Base-by-base conservation (phyloP, 2,888 invertebrate species). In the Hofmannophila pseudospretella region DNA sequence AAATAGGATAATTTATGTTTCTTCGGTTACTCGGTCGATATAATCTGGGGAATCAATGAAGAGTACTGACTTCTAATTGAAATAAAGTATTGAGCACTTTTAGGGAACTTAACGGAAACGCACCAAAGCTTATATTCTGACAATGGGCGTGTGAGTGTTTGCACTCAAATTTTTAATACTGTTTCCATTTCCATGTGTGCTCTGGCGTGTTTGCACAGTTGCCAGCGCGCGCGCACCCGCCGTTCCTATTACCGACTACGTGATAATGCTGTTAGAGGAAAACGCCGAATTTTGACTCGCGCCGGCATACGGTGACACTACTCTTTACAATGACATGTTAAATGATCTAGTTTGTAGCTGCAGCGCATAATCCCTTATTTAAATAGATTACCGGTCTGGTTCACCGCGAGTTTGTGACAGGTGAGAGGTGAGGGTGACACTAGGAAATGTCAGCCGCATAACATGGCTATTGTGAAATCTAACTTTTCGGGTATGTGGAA, bases 211-310 rank as follows among this genome's bases (percentile, higher is more conserved):
- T 76, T 73, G 58, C 27, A 47, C 72, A 79, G 72, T 69, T 71
- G 73, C 51, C 58, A 51, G 58, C 54, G 59, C 36, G 20, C 34
- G 54, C 66, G 67, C 75, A 69, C 67, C 70, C 72, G 69, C 58
- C 54, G 44, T 44, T 41, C 54, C 69, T 67, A 70, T 85, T 85
- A 85, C 69, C 84, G 57, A 54, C 49, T 49, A 61, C 32, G 67
- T 76, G 82, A 71, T 85, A 85, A 85, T 79, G 57, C 51, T 52
- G 43, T 55, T 58, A 66, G 61, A 67, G 67, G 59, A 65, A 65
- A 47, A 69, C 62, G 72, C 80, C 80, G 77, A 81, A 78, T 68
- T 76, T 66, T 67, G 53, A 61, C 56, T 54, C 45, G 56, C 58
- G 54, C 59, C 59, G 63, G 47, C 63, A 52, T 58, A 42, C 41